Conservation (phyloP, 2,888 invertebrate species). For the Apodemia mormo region DNA sequence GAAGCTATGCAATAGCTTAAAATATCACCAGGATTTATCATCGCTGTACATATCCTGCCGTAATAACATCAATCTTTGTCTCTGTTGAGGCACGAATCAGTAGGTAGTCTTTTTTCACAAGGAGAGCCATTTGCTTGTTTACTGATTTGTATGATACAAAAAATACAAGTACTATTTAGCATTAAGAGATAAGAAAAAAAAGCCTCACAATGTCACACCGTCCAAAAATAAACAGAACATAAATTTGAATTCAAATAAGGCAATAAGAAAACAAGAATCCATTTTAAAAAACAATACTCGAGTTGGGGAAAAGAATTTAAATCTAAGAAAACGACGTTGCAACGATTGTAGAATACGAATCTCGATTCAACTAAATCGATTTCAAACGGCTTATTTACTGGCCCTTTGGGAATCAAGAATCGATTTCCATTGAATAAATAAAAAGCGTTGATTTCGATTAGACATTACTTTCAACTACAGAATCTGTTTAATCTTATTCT, state of each 20-base stretch:
- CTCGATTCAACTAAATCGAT: conserved; percentile 14
- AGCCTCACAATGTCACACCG: not conserved
- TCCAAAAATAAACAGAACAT: not conserved
- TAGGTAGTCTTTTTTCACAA: no score
- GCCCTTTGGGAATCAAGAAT: not conserved
- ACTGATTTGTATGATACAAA: no score
- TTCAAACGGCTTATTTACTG: conserved; percentile 10
- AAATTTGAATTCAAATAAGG: not conserved
- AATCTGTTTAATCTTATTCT: not conserved
- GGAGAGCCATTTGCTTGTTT: no score
- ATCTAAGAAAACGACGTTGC: conserved; percentile 4
- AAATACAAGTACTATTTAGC: no score
- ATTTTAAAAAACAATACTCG: not conserved
- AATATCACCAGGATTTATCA: no score
- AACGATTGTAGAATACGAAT: conserved; percentile 16
- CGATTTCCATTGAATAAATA: conserved; percentile 8
- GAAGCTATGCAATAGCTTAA: no score
- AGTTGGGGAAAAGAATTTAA: not conserved
- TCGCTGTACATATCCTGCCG: no score
- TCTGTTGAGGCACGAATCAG: no score
- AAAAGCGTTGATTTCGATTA: not conserved
- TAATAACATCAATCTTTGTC: no score
- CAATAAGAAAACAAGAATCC: not conserved
- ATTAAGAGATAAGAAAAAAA: not conserved
- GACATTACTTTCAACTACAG: not conserved